These are phyloP conservation scores for Apotomis capreana DNA, from an alignment of 2,888 invertebrate species.

Conservation along the genomic window DNA sequence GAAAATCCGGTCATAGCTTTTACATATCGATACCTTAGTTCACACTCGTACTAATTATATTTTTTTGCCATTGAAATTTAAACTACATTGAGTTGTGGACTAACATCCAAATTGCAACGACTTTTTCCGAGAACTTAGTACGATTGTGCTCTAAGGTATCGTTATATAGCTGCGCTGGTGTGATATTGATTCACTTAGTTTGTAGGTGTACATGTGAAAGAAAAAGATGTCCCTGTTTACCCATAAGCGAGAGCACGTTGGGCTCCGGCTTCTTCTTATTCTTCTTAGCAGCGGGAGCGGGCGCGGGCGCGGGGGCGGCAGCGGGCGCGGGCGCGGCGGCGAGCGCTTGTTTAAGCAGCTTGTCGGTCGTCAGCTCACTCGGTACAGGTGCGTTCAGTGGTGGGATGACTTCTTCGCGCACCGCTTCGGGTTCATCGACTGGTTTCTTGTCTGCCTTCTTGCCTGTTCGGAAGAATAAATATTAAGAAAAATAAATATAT, in stretches of 20 bases:
- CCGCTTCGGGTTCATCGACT: constrained; percentile 53
- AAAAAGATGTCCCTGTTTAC: constrained; percentile 53
- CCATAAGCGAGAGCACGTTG: constrained; percentile 73
- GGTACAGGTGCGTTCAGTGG: constrained; percentile 74
- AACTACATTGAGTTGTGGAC: too few species aligned
- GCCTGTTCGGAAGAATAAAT: constrained; percentile 49
- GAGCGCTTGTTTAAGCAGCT: constrained; percentile 70
- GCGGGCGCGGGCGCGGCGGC: constrained; percentile 46
- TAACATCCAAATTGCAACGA: too few species aligned
- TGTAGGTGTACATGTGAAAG: background rate
- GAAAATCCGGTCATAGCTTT: too few species aligned
- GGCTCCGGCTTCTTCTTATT: constrained; percentile 76
- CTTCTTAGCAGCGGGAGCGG: constrained; percentile 62
- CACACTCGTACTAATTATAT: too few species aligned
- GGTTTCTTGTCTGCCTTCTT: constrained; percentile 70
- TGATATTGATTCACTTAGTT: too few species aligned
- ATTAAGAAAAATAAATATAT: too few species aligned
- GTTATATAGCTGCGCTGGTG: too few species aligned
- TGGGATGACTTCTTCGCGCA: constrained; percentile 67
- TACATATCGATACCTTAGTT: too few species aligned
- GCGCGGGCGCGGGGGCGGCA: constrained; percentile 47
- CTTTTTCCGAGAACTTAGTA: too few species aligned
- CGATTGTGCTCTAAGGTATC: too few species aligned
- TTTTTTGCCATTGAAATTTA: too few species aligned
- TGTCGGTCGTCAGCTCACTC: constrained; percentile 75